Conservation (phyloP, 2,888 invertebrate species). For the Dyspetes luteomarginatus region DNA sequence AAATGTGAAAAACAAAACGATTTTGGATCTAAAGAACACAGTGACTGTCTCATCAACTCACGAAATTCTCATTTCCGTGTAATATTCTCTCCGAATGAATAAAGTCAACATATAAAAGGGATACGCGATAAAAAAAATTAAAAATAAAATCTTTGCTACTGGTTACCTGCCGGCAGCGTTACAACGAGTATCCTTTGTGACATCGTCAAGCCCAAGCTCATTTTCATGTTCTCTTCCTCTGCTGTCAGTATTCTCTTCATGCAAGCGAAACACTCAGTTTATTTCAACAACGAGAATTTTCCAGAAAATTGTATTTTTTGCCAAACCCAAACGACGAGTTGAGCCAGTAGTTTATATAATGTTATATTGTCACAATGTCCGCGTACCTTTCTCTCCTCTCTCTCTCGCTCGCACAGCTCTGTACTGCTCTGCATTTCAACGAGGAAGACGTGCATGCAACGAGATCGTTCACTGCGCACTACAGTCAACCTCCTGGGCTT, state of each 20-base stretch:
- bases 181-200: constrained; percentile 8
- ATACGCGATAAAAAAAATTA: constrained; percentile 1
- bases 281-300: neutral
- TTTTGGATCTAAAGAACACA: neutral
- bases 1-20: neutral
- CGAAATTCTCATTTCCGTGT: constrained; percentile 35
- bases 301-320: constrained; percentile 21
- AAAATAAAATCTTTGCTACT: constrained; percentile 32
- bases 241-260: neutral
- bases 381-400: neutral
- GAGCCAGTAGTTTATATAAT: constrained; percentile 12
- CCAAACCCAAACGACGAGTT: constrained; percentile 13
- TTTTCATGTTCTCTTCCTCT: constrained; percentile 10
- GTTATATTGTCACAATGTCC: neutral
- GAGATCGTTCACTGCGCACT: neutral
- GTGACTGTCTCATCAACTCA: constrained; percentile 1
- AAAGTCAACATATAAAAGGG: constrained; percentile 8
- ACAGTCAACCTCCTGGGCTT: neutral
- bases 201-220: constrained; percentile 11
- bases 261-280: neutral
- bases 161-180: constrained; percentile 13
- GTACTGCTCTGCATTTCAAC: neutral
- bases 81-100: neutral
- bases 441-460: neutral
- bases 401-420: neutral